phyloP scores from a whole-genome alignment of 2,888 invertebrate genomes.

The Standfussiana lucernea region DNA sequence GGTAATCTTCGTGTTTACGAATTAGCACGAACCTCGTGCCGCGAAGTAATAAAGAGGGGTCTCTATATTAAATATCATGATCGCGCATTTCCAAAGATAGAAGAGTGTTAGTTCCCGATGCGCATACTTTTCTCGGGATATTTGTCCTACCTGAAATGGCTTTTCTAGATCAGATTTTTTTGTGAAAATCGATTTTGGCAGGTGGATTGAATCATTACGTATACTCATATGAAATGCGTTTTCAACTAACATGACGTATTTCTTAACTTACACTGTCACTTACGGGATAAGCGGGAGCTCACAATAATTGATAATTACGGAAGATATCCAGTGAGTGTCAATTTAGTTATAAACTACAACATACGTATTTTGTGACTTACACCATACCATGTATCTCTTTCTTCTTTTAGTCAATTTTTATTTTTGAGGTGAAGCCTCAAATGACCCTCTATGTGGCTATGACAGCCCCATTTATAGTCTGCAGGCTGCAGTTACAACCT shows the following conservation, averaged over 20 bases:
- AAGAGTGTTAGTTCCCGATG: background rate
- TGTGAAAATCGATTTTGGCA: background rate
- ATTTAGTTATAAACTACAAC: no score
- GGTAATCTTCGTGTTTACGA: background rate
- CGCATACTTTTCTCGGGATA: background rate
- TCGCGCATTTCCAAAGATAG: background rate
- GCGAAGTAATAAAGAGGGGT: background rate
- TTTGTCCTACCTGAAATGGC: background rate
- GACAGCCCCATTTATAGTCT: background rate
- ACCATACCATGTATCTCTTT: background rate
- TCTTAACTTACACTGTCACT: background rate
- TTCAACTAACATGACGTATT: background rate
- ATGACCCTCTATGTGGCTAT: background rate
- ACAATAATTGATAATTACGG: no score
- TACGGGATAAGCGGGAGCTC: no score
- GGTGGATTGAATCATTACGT: background rate
- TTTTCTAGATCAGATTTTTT: background rate
- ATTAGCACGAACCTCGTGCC: background rate
- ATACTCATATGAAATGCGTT: background rate
- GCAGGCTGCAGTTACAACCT: background rate
- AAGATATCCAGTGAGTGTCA: no score
- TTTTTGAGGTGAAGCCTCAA: background rate
- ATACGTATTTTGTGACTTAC: background rate
- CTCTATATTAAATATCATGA: background rate
- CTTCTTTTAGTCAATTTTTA: background rate